Evolutionary conservation across 1,140 invertebrate genomes (phyloP).

Genomic region (Geopemphigus sp.): DNA sequence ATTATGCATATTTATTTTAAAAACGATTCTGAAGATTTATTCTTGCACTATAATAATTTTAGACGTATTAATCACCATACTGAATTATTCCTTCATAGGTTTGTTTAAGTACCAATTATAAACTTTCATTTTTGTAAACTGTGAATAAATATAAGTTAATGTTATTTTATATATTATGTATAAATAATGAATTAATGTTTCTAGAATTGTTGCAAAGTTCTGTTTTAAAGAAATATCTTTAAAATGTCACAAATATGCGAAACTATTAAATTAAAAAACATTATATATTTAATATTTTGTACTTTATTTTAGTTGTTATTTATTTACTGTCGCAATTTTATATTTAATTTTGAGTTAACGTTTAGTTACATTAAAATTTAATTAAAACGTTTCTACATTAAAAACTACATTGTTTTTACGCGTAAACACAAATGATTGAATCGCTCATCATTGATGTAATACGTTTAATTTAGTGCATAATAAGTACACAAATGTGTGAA

Average conservation of each 20-base stretch:
- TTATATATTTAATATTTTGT: background rate
- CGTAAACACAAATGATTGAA: too few relatives aligned
- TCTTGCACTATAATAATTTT: background rate
- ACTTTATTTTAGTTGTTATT: background rate
- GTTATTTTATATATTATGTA: background rate
- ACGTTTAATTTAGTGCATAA: too few relatives aligned
- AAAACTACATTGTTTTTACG: too few relatives aligned
- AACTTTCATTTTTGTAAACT: background rate
- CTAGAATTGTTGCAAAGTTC: background rate
- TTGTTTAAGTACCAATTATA: background rate
- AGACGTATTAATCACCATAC: background rate
- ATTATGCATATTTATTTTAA: background rate
- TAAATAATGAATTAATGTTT: background rate
- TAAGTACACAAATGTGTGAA: too few relatives aligned
- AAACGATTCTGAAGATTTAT: background rate
- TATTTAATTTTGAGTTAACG: too few relatives aligned
- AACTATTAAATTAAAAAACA: slow-evolving; percentile 18
- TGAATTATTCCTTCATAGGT: background rate
- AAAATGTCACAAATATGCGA: background rate
- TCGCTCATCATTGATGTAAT: too few relatives aligned
- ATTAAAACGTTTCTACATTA: too few relatives aligned
- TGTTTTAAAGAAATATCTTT: background rate
- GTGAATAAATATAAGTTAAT: slow-evolving; percentile 1
- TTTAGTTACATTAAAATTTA: too few relatives aligned
- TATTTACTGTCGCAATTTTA: background rate